Evolutionary conservation across 2,797 vertebrate species (phyloP).

Genomic region (Siniperca undulata): DNA sequence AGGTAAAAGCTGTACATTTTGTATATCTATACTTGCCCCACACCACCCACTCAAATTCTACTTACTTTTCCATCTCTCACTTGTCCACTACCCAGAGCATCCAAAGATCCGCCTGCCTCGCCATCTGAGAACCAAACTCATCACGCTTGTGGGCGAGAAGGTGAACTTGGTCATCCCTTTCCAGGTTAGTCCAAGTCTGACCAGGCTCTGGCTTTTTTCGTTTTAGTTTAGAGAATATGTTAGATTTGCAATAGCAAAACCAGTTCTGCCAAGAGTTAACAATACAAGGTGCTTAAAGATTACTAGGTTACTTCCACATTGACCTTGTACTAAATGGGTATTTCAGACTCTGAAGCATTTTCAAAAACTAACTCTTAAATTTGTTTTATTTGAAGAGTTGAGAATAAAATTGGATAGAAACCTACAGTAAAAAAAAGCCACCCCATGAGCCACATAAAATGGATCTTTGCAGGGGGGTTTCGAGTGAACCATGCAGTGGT

Average conservation of each 20-base stretch:
- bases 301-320: neutral
- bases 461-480: neutral
- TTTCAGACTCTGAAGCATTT: constrained; percentile 7
- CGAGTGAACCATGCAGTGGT: constrained; percentile 1
- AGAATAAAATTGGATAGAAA: neutral
- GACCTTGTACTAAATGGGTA: neutral
- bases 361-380: neutral
- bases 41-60: constrained; percentile 8
- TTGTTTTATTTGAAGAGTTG: constrained; percentile 19
- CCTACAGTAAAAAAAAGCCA: constrained; percentile 5
- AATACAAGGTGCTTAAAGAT: neutral
- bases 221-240: neutral
- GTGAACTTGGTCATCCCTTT: constrained; percentile 93
- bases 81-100: constrained; percentile 80
- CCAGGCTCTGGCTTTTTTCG: neutral
- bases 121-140: constrained; percentile 88
- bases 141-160: constrained; percentile 89
- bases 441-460: constrained; percentile 19
- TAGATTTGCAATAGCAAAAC: neutral
- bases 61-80: constrained; percentile 7
- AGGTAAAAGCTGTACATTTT: neutral
- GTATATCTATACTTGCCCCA: neutral
- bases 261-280: neutral
- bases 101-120: constrained; percentile 94
- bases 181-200: constrained; percentile 83